phyloP scores from a whole-genome alignment of 1,140 invertebrate species.

The Brachionus sp. region DNA sequence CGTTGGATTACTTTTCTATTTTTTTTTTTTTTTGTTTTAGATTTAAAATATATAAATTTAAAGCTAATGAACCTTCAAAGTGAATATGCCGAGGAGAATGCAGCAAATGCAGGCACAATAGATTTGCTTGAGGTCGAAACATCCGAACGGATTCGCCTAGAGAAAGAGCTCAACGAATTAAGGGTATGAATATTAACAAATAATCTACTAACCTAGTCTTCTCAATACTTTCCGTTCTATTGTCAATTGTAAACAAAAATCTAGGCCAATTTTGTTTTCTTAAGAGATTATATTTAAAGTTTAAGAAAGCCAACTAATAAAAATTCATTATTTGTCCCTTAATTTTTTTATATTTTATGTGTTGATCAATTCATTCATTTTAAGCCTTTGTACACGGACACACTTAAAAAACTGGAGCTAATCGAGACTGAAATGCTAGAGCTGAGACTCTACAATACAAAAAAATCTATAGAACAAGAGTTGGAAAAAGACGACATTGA shows the following conservation, averaged over 20 bases:
- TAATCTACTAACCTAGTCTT: background rate
- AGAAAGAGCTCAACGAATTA: slow-evolving; percentile 77
- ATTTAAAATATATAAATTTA: slow-evolving; percentile 51
- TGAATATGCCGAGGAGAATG: slow-evolving; percentile 83
- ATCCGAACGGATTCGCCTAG: slow-evolving; percentile 64
- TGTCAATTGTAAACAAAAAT: slow-evolving; percentile 10
- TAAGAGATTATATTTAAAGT: background rate
- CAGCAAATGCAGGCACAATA: slow-evolving; percentile 76
- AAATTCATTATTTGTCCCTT: background rate
- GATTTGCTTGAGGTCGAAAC: slow-evolving; percentile 81
- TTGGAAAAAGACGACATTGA: slow-evolving; percentile 25
- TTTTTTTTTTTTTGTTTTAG: no score
- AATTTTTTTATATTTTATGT: background rate
- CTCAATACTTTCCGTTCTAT: slow-evolving; percentile 3
- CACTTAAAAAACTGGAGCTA: slow-evolving; percentile 28
- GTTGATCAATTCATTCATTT: background rate
- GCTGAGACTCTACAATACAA: slow-evolving; percentile 16
- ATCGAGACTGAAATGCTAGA: slow-evolving; percentile 35
- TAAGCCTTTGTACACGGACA: slow-evolving; percentile 29
- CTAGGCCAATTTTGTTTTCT: slow-evolving; percentile 29
- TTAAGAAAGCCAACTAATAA: background rate
- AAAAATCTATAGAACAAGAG: slow-evolving; percentile 21
- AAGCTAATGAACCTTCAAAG: slow-evolving; percentile 84
- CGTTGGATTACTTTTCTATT: background rate
- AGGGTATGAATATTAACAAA: slow-evolving; percentile 58